Base-by-base conservation (phyloP, 2,113 vertebrate species). In the Cyprinodon variegatus region DNA sequence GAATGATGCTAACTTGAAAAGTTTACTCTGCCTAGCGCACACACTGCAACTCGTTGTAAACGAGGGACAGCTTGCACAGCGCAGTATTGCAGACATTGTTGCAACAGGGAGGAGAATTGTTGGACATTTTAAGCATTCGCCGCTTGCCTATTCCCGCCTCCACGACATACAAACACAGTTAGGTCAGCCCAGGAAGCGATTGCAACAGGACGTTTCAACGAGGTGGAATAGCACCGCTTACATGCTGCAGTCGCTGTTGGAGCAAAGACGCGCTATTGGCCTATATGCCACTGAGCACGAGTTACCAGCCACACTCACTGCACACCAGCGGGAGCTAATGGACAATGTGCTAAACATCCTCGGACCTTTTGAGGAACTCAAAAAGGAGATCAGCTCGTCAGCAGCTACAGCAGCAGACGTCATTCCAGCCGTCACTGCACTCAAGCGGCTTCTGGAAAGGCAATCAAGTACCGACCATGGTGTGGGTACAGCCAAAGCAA, bases 11-110 rank as follows among this genome's bases (percentile, higher is more conserved):
- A 14, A 46, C 40, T 45, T 66, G 40, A 36, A 46, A 64, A 64
- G 39, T 64, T 64, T 41, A 10, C 62, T 39, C 38, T 64, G 36
- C 36, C 17, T 64, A 39, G 38, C 62, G 13, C 60, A 64, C 62
- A 64, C 62, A 64, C 62, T 41, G 37, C 62, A 64, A 64, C 62
- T 64, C 6, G 38, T 40, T 61, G 60, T 37, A 41, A 39, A 17
- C 14, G 17, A 64, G 62, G 62, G 61, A 39, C 61, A 40, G 8
- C 37, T 63, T 29, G 29, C 29, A 29, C 29, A 17, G 61, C 37
- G 39, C 38, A 64, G 62, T 8, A 11, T 64, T 10, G 4, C 15
- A 40, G 38, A 48, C 10, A 67, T 48, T 48, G 43, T 46, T 13
- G 62, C 22, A 36, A 29, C 59, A 36, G 22, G 11, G 36, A 61